Evolutionary conservation across 2,797 vertebrate genomes (phyloP), one percentile per base, ranked within the genome.

Genomic region (Chelon labrosus): DNA sequence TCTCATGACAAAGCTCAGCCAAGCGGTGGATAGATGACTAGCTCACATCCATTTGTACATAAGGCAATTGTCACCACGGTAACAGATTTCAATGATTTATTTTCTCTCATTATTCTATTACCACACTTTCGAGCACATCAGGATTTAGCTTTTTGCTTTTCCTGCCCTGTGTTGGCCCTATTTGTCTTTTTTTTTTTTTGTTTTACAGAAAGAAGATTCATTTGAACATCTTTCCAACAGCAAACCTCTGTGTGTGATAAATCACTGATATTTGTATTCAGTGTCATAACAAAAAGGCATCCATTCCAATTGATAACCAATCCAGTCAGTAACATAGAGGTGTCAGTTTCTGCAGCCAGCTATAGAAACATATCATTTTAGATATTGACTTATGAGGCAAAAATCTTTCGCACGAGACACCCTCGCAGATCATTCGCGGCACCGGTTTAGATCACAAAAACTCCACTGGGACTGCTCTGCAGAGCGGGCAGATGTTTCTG

Each of bases 61-160:
- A 89, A 87, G 70, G 57, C 65, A 73, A 89, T 95, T 95, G 94
- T 98, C 95, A 92, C 96, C 95, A 94, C 81, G 95, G 95, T 87
- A 95, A 96, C 96, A 89, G 92, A 90, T 94, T 31, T 35, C 3
- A 35, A 7, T 85, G 65, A 84, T 85, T 88, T 79, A 81, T 79
- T 83, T 83, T 57, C 65, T 70, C 35, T 67, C 64, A 60, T 77
- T 88, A 68, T 71, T 77, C 54, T 67, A 38, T 62, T 27, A 11
- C 31, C 62, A 10, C 74, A 53, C 73, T 84, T 79, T 85, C 31
- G 17, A 74, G 70, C 64, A 54, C 47, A 62, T 60, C 46, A 65
- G 42, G 22, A 27, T 31, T 76, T 31, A 50, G 55, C 22, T 70
- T 66, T 49, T 64, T 46, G 16, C 37, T 47, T 38, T 64, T 70